Evolutionary conservation across 2,113 vertebrate genomes (phyloP), one percentile per base, ranked within the genome.

Genomic region (Pithys albifrons): DNA sequence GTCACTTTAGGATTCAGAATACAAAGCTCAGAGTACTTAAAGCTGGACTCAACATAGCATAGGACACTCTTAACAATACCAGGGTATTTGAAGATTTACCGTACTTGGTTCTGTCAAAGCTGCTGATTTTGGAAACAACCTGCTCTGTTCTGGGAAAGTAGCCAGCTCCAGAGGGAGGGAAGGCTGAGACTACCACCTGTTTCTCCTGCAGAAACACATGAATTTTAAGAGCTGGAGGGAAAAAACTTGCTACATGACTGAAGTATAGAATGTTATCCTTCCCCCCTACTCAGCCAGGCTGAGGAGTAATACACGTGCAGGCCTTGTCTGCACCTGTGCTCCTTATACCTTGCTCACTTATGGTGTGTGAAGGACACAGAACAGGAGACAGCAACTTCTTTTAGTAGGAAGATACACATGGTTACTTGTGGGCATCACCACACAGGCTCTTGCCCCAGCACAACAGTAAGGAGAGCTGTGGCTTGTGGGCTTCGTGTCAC

Each of bases 151-250:
- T 28, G 61, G 95, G 96, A 89, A 90, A 67, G 79, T 1, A 41
- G 82, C 95, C 95, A 96, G 83, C 43, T 94, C 85, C 83, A 72
- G 88, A 88, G 74, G 77, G 85, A 89, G 52, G 41, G 28, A 95
- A n/a, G 57, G 49, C 91, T 97, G 91, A 0, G 5, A 84, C 80
- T 94, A 45, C 95, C 93, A 95, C 93, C 92, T 95, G 94, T 84
- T 96, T 67, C 90, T 94, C 59, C 79, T 77, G 64, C 61, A 91
- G 74, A 67, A 96, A 90, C 51, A 69, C 66, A 83, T 2, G 24
- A 59, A 92, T 84, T 93, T 74, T 55, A 93, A 86, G 83, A 96
- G 88, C 76, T 85, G 52, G 86, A 94, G 61, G 78, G 19, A 54
- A 80, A 91, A 80, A 6, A 0, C 7, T 8, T 1, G 3, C 69